Evolutionary conservation across 2,888 invertebrate species (phyloP).

Genomic region (Molanna angustata): DNA sequence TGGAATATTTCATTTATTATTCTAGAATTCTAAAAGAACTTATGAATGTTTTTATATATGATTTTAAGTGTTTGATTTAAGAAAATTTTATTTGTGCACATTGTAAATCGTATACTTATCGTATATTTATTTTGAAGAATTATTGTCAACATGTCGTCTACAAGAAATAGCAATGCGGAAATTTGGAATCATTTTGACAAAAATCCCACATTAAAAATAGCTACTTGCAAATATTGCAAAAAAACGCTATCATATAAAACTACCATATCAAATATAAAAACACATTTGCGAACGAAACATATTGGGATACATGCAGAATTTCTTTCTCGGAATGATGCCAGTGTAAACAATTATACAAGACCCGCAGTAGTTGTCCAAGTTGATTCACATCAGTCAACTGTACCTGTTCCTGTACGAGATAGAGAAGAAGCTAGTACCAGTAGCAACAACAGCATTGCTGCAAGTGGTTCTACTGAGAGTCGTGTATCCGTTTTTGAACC

Average conservation of each 20-base stretch:
- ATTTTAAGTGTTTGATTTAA: too few species aligned
- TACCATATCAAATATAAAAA: neutral
- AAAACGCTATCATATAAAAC: neutral
- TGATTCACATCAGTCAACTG: neutral
- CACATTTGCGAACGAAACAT: neutral
- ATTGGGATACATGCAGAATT: neutral
- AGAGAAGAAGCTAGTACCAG: neutral
- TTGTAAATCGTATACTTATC: too few species aligned
- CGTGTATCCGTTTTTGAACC: neutral
- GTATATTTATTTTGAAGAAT: too few species aligned
- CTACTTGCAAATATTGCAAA: slow-evolving; percentile 1
- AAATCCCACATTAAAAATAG: neutral
- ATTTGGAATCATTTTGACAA: slow-evolving; percentile 1
- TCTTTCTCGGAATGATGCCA: neutral
- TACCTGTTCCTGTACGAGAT: neutral
- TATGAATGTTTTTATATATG: too few species aligned
- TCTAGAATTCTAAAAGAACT: too few species aligned
- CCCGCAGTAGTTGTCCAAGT: neutral
- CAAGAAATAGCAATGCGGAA: neutral
- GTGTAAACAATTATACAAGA: neutral
- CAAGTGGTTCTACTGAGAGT: neutral
- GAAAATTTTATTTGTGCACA: too few species aligned
- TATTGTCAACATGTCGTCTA: too few species aligned
- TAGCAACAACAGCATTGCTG: neutral
- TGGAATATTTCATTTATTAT: too few species aligned